A percentile compares a stretch with the other conserved stretches of the same genome.
These are phyloP conservation scores for Scaeva pyrastri DNA, from an alignment of 2,888 invertebrate species.

Conservation along the genomic window DNA sequence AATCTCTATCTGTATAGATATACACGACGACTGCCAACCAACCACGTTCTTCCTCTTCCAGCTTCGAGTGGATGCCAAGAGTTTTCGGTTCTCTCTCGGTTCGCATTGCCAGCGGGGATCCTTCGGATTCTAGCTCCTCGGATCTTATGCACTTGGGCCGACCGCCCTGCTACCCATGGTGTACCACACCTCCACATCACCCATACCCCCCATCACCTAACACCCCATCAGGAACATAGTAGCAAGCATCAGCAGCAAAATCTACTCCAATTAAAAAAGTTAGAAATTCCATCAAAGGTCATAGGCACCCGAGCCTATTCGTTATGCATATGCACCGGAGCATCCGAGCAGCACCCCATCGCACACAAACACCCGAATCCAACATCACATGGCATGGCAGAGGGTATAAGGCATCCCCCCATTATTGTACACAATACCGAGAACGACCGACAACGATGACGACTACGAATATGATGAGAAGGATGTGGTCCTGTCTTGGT, in stretches of 20 bases:
- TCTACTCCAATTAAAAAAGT: slow-evolving; percentile 74
- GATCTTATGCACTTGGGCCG: slow-evolving; percentile 64
- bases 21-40: not conserved
- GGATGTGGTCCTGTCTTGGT: slow-evolving; percentile 76
- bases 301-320: slow-evolving; percentile 73
- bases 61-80: slow-evolving; percentile 71
- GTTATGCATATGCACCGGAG: slow-evolving; percentile 61
- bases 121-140: slow-evolving; percentile 72
- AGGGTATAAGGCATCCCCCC: not conserved
- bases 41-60: slow-evolving; percentile 72
- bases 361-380: slow-evolving; percentile 14
- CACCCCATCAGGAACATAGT: slow-evolving; percentile 5
- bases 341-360: too few relatives aligned
- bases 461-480: slow-evolving; percentile 58
- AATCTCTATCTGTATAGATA: too few relatives aligned
- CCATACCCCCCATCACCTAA: not conserved
- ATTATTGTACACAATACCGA: slow-evolving; percentile 2
- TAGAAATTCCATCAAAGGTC: slow-evolving; percentile 76
- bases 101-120: slow-evolving; percentile 69
- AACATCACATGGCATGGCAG: slow-evolving; percentile 27
- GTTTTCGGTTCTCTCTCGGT: slow-evolving; percentile 69
- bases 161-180: not conserved
- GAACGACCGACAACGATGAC: slow-evolving; percentile 48
- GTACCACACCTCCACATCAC: not conserved
- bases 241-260: slow-evolving; percentile 44